phyloP scores from a whole-genome alignment of 2,797 vertebrate genomes.

The Acrossocheilus wenchowensis region DNA sequence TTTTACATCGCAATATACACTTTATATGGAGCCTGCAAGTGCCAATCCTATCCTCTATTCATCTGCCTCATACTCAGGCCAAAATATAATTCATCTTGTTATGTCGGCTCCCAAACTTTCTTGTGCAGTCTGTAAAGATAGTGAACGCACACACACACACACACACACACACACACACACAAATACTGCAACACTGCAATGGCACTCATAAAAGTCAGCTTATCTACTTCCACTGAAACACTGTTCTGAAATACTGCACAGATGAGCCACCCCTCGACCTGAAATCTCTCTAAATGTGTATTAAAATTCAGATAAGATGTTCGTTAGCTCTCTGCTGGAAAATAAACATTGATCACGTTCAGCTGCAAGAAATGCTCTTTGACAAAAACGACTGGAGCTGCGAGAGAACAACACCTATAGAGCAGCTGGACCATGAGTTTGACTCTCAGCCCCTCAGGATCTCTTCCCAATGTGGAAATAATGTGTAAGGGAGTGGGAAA shows the following conservation, averaged over 20 bases:
- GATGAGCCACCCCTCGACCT: background rate
- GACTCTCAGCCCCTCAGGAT: background rate
- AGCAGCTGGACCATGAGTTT: background rate
- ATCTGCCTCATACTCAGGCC: conserved; percentile 12
- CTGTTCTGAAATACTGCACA: background rate
- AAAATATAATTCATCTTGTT: conserved; percentile 24
- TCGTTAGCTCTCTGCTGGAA: background rate
- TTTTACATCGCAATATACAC: conserved; percentile 27
- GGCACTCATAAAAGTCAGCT: conserved; percentile 9
- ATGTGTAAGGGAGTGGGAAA: conserved; percentile 19
- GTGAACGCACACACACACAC: background rate
- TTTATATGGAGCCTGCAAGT: conserved; percentile 21
- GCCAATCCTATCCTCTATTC: conserved; percentile 25
- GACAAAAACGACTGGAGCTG: background rate
- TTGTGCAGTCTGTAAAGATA: background rate
- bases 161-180: background rate
- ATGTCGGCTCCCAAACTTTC: background rate
- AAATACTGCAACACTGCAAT: background rate
- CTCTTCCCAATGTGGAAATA: background rate
- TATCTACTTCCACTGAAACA: conserved; percentile 5
- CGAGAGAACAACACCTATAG: background rate
- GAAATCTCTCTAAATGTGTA: background rate
- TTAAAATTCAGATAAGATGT: conserved; percentile 6
- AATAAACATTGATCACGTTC: background rate
- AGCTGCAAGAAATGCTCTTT: background rate